These are phyloP conservation scores for Larimichthys crocea DNA, from an alignment of 2,113 vertebrate species.

Conservation along the genomic window DNA sequence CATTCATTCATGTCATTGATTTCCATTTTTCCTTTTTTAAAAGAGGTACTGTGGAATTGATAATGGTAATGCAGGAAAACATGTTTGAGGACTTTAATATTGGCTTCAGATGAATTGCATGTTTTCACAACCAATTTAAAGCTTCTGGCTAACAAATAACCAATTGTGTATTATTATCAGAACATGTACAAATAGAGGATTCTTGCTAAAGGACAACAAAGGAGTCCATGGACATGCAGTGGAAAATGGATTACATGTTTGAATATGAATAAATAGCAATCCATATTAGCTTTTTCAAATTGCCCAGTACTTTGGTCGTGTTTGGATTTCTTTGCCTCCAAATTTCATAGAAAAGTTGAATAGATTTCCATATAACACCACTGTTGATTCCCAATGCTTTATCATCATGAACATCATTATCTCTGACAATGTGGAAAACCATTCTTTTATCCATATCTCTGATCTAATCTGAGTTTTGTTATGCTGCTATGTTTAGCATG, in stretches of 20 bases:
- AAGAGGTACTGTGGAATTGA: neutral
- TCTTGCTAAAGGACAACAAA: neutral
- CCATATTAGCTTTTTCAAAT: neutral
- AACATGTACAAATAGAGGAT: constrained; percentile 2
- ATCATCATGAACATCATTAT: constrained; percentile 1
- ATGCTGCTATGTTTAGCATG: constrained; percentile 7
- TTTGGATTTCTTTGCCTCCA: neutral
- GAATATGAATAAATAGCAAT: neutral
- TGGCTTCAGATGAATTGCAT: constrained; percentile 10
- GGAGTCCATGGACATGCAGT: neutral
- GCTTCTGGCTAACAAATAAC: constrained; percentile 14
- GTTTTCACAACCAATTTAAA: constrained; percentile 11
- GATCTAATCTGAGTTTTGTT: constrained; percentile 16
- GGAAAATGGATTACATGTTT: neutral
- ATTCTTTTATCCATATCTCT: constrained; percentile 5
- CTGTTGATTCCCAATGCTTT: neutral
- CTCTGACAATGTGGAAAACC: neutral
- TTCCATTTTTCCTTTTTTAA: neutral
- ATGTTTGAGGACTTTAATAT: constrained; percentile 16
- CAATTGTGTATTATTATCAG: constrained; percentile 19
- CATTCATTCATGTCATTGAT: neutral
- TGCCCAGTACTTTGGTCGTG: neutral
- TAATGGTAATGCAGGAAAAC: neutral
- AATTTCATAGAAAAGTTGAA: neutral
- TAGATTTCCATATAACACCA: neutral